Conservation (phyloP, 2,888 invertebrate species). For the Yponomeuta malinellus region DNA sequence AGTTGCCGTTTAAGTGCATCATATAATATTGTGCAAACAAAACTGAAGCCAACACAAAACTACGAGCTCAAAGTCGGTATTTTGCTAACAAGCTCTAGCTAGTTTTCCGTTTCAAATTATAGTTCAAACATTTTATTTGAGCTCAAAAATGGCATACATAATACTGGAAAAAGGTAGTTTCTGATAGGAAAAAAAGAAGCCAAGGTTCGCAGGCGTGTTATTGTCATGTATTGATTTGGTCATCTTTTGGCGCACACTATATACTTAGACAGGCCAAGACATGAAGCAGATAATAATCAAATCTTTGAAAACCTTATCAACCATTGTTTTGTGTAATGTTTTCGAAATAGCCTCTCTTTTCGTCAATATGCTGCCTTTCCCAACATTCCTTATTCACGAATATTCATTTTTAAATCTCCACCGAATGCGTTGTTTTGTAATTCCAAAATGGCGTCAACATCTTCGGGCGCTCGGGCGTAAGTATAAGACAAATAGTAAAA, state of each 20-base stretch:
- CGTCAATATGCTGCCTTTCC: neutral
- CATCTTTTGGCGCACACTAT: too few relatives aligned
- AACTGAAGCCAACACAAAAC: neutral
- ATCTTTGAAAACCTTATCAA: too few relatives aligned
- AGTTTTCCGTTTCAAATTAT: too few relatives aligned
- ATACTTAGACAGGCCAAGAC: too few relatives aligned
- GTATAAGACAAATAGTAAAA: neutral
- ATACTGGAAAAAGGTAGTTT: too few relatives aligned
- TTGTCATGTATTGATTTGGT: too few relatives aligned
- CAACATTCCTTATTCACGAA: neutral
- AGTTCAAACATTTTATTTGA: too few relatives aligned
- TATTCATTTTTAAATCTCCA: neutral
- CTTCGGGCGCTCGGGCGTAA: neutral
- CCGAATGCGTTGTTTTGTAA: neutral
- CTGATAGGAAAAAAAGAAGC: too few relatives aligned
- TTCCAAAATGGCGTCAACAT: conserved; percentile 12
- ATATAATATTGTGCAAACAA: neutral
- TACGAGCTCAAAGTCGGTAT: neutral
- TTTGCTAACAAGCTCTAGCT: neutral
- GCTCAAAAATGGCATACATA: too few relatives aligned
- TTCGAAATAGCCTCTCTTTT: neutral
- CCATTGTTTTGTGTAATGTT: neutral
- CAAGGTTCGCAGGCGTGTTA: too few relatives aligned
- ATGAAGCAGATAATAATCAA: too few relatives aligned
- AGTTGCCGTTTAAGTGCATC: neutral